phyloP scores from a whole-genome alignment of 1,140 invertebrate genomes.

The Macrotrachela quadricornifera region DNA sequence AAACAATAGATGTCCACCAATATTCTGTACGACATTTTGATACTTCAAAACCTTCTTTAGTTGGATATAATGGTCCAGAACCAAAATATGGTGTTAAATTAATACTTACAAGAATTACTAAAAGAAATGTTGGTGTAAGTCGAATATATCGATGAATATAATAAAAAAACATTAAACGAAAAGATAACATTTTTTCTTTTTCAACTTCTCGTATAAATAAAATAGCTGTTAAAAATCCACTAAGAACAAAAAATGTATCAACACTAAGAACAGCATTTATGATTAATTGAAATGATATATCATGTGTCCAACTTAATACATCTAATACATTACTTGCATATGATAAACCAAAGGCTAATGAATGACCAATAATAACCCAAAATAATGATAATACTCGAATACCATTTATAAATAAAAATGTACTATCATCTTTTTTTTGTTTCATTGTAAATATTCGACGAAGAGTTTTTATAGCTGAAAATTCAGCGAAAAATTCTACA shows the following conservation, averaged over 20 bases:
- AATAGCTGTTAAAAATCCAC: slow-evolving; percentile 39
- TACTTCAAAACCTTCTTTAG: neutral
- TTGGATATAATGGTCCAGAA: neutral
- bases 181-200: slow-evolving; percentile 10
- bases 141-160: neutral
- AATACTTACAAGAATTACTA: slow-evolving; percentile 1
- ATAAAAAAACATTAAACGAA: too few species aligned
- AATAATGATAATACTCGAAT: too few species aligned
- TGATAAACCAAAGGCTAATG: too few species aligned
- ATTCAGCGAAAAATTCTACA: too few species aligned
- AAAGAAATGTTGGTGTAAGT: slow-evolving; percentile 1
- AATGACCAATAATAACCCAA: too few species aligned
- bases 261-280: slow-evolving; percentile 64
- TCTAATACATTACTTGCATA: too few species aligned
- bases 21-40: slow-evolving; percentile 14
- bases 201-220: slow-evolving; percentile 31
- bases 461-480: too few species aligned
- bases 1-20: slow-evolving; percentile 43
- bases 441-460: too few species aligned
- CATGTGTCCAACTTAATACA: too few species aligned
- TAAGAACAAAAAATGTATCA: slow-evolving; percentile 62
- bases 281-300: slow-evolving; percentile 15
- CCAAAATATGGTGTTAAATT: neutral
- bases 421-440: too few species aligned
- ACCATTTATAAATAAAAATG: too few species aligned